Base-by-base conservation (phyloP, 2,797 vertebrate species). In the Pteropus rufus region DNA sequence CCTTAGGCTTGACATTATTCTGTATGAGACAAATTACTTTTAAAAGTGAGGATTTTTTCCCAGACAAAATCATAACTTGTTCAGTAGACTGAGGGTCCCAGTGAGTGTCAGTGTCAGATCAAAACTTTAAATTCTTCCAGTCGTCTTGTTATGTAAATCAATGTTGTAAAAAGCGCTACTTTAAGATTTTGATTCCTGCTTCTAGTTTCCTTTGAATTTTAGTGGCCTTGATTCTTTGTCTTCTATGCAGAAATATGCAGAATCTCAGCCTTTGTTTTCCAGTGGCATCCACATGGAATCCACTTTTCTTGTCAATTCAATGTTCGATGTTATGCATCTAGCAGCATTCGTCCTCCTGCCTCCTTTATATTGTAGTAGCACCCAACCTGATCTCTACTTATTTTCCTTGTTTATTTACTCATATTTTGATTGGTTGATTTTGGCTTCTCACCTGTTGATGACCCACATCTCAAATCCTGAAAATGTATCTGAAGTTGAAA, bases 1-100 rank as follows among this genome's bases (percentile, higher is more conserved):
- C 41, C 79, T 85, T 75, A 92, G 73, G 75, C 34, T 62, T 85
- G 31, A 82, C 34, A 86, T 90, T 92, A 95, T 92, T 91, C 54
- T 73, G 2, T 64, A 19, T 64, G 70, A 93, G 70, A 93, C 44
- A 89, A 95, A 77, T 84, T 36, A 73, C 62, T 87, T 83, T 39
- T 39, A 81, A 94, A 91, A 72, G 10, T 39, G 18, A 70, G 7
- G 9, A 3, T 31, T 83, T 86, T 86, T 80, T 36, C 44, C 69
- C n/a, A 86, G 21, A n/a, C 7, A 76, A 87, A 75, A 56, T n/a
- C n/a, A 56, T 0, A 87, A 81, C 23, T 89, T 84, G 29, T 44
- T 95, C 58, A 82, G n/a, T 81, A 87, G 44, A 34, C 73, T 72
- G 11, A 77, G 77, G 9, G 4, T 4, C 26, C 2, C 12, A 8